These are phyloP conservation scores for Apogon talboti DNA, from an alignment of 2,797 vertebrate species.

Conservation along the genomic window DNA sequence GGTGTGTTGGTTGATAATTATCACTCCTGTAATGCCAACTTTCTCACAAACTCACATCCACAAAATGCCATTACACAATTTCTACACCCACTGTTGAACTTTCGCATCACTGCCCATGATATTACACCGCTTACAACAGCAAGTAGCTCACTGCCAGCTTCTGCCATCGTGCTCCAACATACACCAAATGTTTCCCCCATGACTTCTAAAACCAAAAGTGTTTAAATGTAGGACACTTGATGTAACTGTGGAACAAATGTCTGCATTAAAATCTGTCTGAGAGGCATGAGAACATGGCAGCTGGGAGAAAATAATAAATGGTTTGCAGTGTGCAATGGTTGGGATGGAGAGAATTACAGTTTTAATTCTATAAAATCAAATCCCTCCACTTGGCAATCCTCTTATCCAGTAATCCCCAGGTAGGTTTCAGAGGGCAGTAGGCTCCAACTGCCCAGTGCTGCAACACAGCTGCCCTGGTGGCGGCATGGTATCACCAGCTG, in stretches of 20 bases:
- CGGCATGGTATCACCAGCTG: slow-evolving; percentile 36
- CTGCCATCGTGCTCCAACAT: not conserved
- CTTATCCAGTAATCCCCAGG: slow-evolving; percentile 79
- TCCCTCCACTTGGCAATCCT: slow-evolving; percentile 78
- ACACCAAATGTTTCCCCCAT: not conserved
- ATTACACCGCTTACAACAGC: not conserved
- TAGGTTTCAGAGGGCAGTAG: slow-evolving; percentile 73
- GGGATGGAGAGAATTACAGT: slow-evolving; percentile 73
- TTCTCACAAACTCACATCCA: not conserved
- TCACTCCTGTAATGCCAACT: slow-evolving; percentile 12
- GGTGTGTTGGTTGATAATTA: slow-evolving; percentile 11
- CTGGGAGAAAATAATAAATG: slow-evolving; percentile 28
- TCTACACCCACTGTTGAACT: not conserved
- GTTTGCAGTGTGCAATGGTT: slow-evolving; percentile 22
- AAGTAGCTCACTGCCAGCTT: slow-evolving; percentile 6
- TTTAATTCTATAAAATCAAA: slow-evolving; percentile 82
- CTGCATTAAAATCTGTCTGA: slow-evolving; percentile 2
- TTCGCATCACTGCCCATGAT: not conserved
- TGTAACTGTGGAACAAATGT: slow-evolving; percentile 21
- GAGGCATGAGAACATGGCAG: slow-evolving; percentile 7
- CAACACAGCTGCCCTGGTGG: slow-evolving; percentile 70
- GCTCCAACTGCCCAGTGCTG: slow-evolving; percentile 62
- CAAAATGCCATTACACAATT: not conserved
- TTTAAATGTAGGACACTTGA: slow-evolving; percentile 39
- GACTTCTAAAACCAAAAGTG: slow-evolving; percentile 33